phyloP scores from a whole-genome alignment of 2,888 invertebrate species.

The Andricus curvator region DNA sequence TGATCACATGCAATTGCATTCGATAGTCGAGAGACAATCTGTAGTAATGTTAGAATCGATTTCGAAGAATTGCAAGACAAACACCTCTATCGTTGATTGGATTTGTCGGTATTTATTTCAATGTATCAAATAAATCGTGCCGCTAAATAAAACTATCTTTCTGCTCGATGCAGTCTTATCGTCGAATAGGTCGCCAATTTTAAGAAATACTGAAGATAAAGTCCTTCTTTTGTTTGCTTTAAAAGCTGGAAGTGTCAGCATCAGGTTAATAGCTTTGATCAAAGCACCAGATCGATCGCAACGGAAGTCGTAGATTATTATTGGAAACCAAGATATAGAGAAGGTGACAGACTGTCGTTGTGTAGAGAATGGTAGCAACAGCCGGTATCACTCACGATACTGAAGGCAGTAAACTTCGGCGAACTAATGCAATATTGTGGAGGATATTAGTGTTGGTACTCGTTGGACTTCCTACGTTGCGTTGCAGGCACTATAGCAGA shows the following conservation, averaged over 20 bases:
- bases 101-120: neutral
- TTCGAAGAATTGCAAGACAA: neutral
- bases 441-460: constrained; percentile 28
- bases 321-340: constrained; percentile 11
- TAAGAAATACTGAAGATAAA: too few species aligned
- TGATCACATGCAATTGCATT: neutral
- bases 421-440: constrained; percentile 52
- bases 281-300: neutral
- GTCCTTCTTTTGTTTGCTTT: neutral
- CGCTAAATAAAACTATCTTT: too few species aligned
- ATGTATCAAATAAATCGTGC: neutral
- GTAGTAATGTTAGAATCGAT: neutral
- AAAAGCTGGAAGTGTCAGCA: neutral
- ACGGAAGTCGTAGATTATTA: constrained; percentile 24
- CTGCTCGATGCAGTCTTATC: too few species aligned
- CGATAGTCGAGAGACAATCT: neutral
- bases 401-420: constrained; percentile 43
- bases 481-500: constrained; percentile 41
- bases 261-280: neutral
- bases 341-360: neutral
- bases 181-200: too few species aligned
- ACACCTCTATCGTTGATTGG: neutral
- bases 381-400: constrained; percentile 36
- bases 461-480: constrained; percentile 18
- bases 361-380: constrained; percentile 31